Evolutionary conservation across 2,888 invertebrate species (phyloP).

Genomic region (Archips xylosteana): DNA sequence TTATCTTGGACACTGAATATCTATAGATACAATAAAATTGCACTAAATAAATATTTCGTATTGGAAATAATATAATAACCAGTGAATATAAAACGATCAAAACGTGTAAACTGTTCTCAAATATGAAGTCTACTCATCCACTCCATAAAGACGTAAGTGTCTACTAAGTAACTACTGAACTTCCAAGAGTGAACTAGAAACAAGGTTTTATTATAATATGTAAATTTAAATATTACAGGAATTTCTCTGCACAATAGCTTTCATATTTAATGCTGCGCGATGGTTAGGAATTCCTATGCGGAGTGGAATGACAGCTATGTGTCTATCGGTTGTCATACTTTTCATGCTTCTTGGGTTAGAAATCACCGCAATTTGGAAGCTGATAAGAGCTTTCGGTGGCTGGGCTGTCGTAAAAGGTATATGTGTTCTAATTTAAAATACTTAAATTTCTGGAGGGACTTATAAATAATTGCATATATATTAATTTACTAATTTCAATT

Average conservation of each 20-base stretch:
- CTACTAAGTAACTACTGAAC: not conserved
- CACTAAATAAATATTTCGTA: too few species aligned
- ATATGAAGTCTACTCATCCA: not conserved
- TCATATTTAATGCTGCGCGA: conserved; percentile 57
- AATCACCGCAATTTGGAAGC: conserved; percentile 60
- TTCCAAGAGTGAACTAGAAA: not conserved
- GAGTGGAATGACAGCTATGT: conserved; percentile 51
- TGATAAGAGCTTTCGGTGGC: conserved; percentile 56
- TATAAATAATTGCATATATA: too few species aligned
- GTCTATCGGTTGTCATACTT: conserved; percentile 54
- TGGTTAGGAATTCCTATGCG: conserved; percentile 65
- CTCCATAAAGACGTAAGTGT: not conserved
- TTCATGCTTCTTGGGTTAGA: conserved; percentile 55
- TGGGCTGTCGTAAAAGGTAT: conserved; percentile 45
- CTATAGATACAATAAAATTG: too few species aligned
- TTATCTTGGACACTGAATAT: too few species aligned
- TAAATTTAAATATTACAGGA: conserved; percentile 53
- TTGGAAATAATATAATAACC: not conserved
- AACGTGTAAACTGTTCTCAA: not conserved
- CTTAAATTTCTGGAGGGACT: too few species aligned
- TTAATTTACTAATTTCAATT: too few species aligned
- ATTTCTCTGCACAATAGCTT: conserved; percentile 57
- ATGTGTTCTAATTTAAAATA: not conserved
- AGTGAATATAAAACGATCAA: not conserved
- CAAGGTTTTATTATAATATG: not conserved